Evolutionary conservation across 2,888 invertebrate genomes (phyloP).

Genomic region (Prosapia bicincta): DNA sequence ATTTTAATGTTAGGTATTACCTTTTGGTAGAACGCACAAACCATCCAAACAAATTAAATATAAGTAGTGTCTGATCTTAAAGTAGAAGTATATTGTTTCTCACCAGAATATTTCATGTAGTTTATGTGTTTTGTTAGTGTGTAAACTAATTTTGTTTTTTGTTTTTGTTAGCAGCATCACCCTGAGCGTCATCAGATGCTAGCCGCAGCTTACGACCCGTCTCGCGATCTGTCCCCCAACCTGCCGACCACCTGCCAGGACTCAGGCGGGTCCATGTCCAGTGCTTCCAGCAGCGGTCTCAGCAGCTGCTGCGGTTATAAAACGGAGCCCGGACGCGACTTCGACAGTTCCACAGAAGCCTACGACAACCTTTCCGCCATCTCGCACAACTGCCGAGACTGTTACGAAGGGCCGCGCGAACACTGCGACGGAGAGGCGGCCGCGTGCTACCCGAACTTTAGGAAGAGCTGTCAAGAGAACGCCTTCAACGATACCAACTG

Average conservation of each 20-base stretch:
- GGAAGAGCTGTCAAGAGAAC: conserved; percentile 22
- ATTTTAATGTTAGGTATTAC: too few relatives aligned
- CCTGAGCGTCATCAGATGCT: conserved; percentile 54
- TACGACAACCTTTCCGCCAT: conserved; percentile 40
- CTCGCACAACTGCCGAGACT: conserved; percentile 42
- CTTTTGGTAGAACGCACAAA: too few relatives aligned
- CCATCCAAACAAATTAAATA: too few relatives aligned
- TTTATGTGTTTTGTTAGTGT: too few relatives aligned
- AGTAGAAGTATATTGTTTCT: too few relatives aligned
- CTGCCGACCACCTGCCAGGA: conserved; percentile 63
- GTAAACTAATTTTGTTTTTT: background rate
- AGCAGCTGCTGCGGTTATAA: conserved; percentile 42
- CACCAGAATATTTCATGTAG: too few relatives aligned
- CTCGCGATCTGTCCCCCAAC: conserved; percentile 69
- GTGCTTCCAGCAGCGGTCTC: conserved; percentile 37
- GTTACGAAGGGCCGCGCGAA: conserved; percentile 38
- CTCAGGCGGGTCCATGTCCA: conserved; percentile 48
- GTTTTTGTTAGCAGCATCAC: conserved; percentile 61
- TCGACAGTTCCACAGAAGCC: conserved; percentile 41
- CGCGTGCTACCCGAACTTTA: conserved; percentile 35
- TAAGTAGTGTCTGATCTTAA: too few relatives aligned
- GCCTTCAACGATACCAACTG: conserved; percentile 12
- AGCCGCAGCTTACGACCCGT: conserved; percentile 65
- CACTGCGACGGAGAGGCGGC: conserved; percentile 16
- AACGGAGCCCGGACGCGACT: conserved; percentile 46